These are phyloP conservation scores for Apotomis turbidana DNA, from an alignment of 2,888 invertebrate genomes.

Conservation along the genomic window DNA sequence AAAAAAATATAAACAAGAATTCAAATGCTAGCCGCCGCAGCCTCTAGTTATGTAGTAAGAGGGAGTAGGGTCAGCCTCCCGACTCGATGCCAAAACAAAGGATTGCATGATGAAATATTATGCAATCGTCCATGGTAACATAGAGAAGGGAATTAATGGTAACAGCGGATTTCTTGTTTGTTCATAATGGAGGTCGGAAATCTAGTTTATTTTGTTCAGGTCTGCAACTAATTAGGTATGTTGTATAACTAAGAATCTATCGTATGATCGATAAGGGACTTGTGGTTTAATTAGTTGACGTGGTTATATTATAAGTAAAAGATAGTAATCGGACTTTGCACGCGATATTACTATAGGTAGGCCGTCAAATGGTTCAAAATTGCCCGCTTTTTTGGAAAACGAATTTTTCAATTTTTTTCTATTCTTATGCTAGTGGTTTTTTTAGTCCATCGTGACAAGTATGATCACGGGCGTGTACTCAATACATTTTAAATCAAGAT, in stretches of 20 bases:
- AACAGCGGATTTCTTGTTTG: not conserved
- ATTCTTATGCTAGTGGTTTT: not conserved
- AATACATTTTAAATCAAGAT: too few species aligned
- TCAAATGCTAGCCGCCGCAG: constrained; percentile 17
- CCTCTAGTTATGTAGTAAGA: constrained; percentile 7
- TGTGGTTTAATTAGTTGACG: not conserved
- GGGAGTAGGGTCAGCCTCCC: constrained; percentile 1
- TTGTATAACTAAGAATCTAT: not conserved
- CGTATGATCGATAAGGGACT: not conserved
- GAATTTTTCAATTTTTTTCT: not conserved
- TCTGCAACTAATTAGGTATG: not conserved
- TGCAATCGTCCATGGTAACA: constrained; percentile 22
- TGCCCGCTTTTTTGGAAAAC: too few species aligned
- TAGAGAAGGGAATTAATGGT: not conserved
- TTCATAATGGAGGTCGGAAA: not conserved
- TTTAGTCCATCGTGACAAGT: too few species aligned
- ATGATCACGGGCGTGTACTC: too few species aligned
- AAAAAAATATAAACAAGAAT: constrained; percentile 24
- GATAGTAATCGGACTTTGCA: constrained; percentile 4
- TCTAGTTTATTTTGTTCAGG: not conserved
- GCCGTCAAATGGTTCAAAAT: not conserved
- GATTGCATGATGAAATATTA: constrained; percentile 38
- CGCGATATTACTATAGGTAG: not conserved
- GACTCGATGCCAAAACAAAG: constrained; percentile 8
- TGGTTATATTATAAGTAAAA: not conserved